phyloP scores from a whole-genome alignment of 2,797 vertebrate genomes.

The Gobio occitaniae region DNA sequence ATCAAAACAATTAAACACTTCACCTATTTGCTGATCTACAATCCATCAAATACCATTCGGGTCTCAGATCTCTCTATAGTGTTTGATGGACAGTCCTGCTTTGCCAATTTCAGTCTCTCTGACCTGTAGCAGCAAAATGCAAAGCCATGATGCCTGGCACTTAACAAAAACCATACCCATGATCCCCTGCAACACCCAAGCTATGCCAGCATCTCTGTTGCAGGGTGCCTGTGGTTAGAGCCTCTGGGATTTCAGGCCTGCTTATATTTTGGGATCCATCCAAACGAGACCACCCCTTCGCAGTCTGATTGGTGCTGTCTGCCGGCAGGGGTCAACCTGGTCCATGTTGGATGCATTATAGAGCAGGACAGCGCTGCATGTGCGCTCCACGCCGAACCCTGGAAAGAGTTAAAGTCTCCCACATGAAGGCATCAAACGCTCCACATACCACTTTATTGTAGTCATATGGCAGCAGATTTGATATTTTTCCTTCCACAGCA shows the following conservation, averaged over 20 bases:
- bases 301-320: conserved; percentile 75
- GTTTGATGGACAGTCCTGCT: conserved; percentile 6
- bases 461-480: conserved; percentile 87
- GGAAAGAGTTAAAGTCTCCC: conserved; percentile 78
- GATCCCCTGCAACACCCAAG: conserved; percentile 17
- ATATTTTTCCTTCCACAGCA: conserved; percentile 86
- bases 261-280: conserved; percentile 38
- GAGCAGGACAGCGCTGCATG: conserved; percentile 56
- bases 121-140: not conserved
- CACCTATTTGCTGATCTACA: not conserved
- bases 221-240: conserved; percentile 29
- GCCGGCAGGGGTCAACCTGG: conserved; percentile 72
- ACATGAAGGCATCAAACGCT: conserved; percentile 85
- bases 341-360: conserved; percentile 64
- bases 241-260: conserved; percentile 31
- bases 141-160: not conserved
- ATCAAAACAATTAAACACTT: not conserved
- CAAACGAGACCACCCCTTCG: conserved; percentile 78
- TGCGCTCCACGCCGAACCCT: conserved; percentile 64
- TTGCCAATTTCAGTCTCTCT: not conserved
- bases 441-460: conserved; percentile 83
- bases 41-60: not conserved
- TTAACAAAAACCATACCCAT: conserved; percentile 22
- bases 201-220: conserved; percentile 31
- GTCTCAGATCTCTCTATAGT: not conserved